These are phyloP conservation scores for Chrosomus eos DNA, from an alignment of 2,797 vertebrate species.

Conservation along the genomic window DNA sequence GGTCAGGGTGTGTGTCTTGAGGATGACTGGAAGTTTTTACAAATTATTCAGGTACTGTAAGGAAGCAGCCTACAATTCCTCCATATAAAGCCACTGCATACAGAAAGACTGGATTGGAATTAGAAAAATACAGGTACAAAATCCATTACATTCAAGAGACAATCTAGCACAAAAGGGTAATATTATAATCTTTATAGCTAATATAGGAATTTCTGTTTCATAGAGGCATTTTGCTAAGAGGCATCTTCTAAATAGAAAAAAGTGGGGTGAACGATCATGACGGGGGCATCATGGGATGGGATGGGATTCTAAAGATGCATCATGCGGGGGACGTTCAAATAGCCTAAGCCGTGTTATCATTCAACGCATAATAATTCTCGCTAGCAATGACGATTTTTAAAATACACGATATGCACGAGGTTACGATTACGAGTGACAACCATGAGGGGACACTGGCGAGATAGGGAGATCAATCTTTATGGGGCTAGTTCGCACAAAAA, in stretches of 20 bases:
- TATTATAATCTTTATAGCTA: slow-evolving; percentile 80
- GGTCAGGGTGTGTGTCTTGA: slow-evolving; percentile 68
- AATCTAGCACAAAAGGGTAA: slow-evolving; percentile 85
- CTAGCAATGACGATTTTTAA: slow-evolving; percentile 48
- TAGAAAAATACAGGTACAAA: slow-evolving; percentile 90
- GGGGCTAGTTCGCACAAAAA: slow-evolving; percentile 2
- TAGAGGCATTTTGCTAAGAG: slow-evolving; percentile 75
- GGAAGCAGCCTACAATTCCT: slow-evolving; percentile 71
- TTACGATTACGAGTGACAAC: slow-evolving; percentile 37
- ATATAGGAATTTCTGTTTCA: slow-evolving; percentile 81
- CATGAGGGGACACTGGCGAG: slow-evolving; percentile 34
- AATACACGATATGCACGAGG: slow-evolving; percentile 47
- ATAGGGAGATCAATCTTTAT: slow-evolving; percentile 15
- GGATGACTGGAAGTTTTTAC: slow-evolving; percentile 69
- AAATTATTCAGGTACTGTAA: slow-evolving; percentile 68
- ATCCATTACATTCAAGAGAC: slow-evolving; percentile 89
- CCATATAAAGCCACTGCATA: slow-evolving; percentile 73
- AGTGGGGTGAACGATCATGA: slow-evolving; percentile 64
- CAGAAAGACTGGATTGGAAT: slow-evolving; percentile 79
- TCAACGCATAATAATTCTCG: slow-evolving; percentile 67
- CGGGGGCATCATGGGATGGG: slow-evolving; percentile 71
- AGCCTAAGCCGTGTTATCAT: slow-evolving; percentile 50
- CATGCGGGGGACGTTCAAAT: slow-evolving; percentile 64
- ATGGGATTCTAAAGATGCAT: slow-evolving; percentile 66
- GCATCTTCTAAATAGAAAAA: slow-evolving; percentile 77